phyloP scores from a whole-genome alignment of 2,797 vertebrate genomes.

The Cercopithecus hamlyni region DNA sequence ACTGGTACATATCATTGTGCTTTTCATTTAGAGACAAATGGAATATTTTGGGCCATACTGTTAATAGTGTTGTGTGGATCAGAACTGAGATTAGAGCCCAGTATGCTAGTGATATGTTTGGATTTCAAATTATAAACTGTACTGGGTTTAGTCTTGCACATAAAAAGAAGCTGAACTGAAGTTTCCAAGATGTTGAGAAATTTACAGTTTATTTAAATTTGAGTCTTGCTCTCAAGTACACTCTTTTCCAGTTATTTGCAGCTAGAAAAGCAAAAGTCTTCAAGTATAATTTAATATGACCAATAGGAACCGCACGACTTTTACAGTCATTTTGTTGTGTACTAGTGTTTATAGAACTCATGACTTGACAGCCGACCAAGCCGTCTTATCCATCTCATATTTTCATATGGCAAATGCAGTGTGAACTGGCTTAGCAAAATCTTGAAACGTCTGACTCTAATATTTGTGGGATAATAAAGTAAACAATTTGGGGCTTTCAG shows the following conservation, averaged over 20 bases:
- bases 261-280: conserved; percentile 38
- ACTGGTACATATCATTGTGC: neutral
- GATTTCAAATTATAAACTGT: conserved; percentile 35
- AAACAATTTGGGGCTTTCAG: neutral
- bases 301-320: conserved; percentile 35
- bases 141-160: conserved; percentile 15
- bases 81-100: neutral
- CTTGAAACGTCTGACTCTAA: conserved; percentile 27
- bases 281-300: conserved; percentile 54
- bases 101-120: conserved; percentile 44
- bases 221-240: conserved; percentile 31
- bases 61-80: neutral
- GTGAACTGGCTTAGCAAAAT: conserved; percentile 47
- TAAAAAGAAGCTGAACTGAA: conserved; percentile 24
- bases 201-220: conserved; percentile 65
- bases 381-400: conserved; percentile 2
- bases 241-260: conserved; percentile 52
- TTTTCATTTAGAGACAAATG: conserved; percentile 6
- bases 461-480: conserved; percentile 49
- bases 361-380: conserved; percentile 38
- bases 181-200: conserved; percentile 45
- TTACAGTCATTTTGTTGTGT: conserved; percentile 51
- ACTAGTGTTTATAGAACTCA: conserved; percentile 45
- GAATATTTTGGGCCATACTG: conserved; percentile 5
- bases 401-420: conserved; percentile 40